Conservation (phyloP, 2,797 vertebrate species). For the Sebastes kiyomatsui region DNA sequence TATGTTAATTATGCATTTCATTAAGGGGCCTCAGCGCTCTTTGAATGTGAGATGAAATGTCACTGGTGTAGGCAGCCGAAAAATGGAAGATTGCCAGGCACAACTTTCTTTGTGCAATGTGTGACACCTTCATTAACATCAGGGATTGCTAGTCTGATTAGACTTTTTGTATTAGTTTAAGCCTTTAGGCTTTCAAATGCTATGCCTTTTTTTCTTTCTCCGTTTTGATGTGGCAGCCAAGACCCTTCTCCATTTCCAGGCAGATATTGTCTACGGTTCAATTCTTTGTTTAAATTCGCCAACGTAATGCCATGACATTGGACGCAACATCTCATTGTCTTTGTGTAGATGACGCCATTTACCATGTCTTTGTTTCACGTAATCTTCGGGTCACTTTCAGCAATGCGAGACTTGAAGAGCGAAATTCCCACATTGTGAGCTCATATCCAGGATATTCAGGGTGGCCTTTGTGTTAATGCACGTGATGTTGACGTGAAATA, state of each 20-base stretch:
- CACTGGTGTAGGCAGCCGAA: conserved; percentile 99
- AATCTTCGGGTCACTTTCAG: conserved; percentile 68
- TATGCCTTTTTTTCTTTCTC: conserved; percentile 59
- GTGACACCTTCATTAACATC: conserved; percentile 99
- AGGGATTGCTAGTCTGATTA: conserved; percentile 99
- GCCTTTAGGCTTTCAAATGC: conserved; percentile 89
- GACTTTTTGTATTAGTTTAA: conserved; percentile 99
- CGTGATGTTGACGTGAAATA: neutral
- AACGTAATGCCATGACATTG: conserved; percentile 62
- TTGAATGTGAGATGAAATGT: conserved; percentile 99
- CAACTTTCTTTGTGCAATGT: conserved; percentile 99
- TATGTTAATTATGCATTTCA: conserved; percentile 99
- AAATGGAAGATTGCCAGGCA: conserved; percentile 99
- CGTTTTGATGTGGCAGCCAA: conserved; percentile 76
- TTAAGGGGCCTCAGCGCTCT: conserved; percentile 98
- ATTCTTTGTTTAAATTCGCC: conserved; percentile 68
- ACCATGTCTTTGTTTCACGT: conserved; percentile 66
- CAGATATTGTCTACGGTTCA: conserved; percentile 72
- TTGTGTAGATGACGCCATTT: conserved; percentile 72
- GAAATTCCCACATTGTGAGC: conserved; percentile 16
- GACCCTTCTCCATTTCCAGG: conserved; percentile 67
- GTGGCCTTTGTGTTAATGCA: conserved; percentile 17
- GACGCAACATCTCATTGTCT: conserved; percentile 69
- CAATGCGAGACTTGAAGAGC: conserved; percentile 20
- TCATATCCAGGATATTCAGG: neutral